Conservation (phyloP, 2,888 invertebrate genomes). For the Tribolium freemani region DNA sequence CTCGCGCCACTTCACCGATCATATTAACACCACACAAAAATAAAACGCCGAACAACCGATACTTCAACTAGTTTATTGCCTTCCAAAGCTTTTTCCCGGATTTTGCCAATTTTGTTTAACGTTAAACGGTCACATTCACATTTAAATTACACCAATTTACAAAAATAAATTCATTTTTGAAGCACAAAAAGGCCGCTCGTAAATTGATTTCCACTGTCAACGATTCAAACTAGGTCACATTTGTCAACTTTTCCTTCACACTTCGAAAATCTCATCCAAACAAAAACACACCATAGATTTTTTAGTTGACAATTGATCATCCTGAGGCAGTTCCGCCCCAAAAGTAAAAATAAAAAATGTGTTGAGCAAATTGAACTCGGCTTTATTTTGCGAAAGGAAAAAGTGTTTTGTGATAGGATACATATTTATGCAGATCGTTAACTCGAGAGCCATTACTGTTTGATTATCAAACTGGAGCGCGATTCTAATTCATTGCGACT, state of each 20-base stretch:
- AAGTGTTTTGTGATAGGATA: not conserved
- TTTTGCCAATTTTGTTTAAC: too few species aligned
- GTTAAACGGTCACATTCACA: too few species aligned
- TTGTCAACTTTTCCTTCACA: not conserved
- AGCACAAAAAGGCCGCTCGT: not conserved
- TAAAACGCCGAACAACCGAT: constrained; percentile 13
- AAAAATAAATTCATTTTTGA: too few species aligned
- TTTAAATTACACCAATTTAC: too few species aligned
- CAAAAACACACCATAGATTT: not conserved
- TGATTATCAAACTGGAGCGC: not conserved
- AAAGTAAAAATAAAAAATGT: too few species aligned
- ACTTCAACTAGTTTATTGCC: constrained; percentile 2
- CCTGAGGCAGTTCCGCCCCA: not conserved
- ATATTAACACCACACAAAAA: constrained; percentile 27
- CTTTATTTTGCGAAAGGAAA: not conserved
- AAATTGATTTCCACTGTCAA: not conserved
- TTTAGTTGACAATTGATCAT: not conserved
- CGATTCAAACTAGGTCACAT: not conserved
- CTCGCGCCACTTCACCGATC: constrained; percentile 11
- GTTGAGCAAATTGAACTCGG: not conserved
- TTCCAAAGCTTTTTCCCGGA: too few species aligned
- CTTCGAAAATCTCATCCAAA: not conserved
- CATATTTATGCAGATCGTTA: not conserved
- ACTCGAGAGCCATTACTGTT: not conserved
- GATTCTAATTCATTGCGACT: too few species aligned